A percentile compares a stretch with the other conserved stretches of the same genome.
These are phyloP conservation scores for Epizoanthus fatuus DNA, from an alignment of 92 coral and sea anemone genomes.

Conservation along the genomic window DNA sequence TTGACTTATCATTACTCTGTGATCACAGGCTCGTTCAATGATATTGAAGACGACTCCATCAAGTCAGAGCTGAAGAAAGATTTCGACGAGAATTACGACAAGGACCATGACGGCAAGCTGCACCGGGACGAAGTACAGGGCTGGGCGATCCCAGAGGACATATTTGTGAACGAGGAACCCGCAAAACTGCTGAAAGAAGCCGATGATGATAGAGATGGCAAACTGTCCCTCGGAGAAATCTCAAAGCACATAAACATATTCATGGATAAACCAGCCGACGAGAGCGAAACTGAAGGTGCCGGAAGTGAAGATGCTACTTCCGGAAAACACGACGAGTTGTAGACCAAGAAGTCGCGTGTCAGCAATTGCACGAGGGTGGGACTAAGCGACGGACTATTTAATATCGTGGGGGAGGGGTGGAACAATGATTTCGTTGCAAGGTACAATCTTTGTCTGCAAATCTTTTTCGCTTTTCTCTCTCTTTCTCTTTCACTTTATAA, in stretches of 20 bases:
- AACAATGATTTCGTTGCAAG: too few relatives aligned
- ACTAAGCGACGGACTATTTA: too few relatives aligned
- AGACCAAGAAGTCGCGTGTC: background rate
- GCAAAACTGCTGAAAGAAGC: slow-evolving; percentile 87
- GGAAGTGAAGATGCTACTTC: slow-evolving; percentile 1
- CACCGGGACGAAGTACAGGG: slow-evolving; percentile 71
- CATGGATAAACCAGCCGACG: slow-evolving; percentile 71
- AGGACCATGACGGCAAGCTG: slow-evolving; percentile 82
- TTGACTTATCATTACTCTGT: background rate
- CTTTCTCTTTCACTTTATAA: too few relatives aligned
- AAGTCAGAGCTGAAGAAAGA: slow-evolving; percentile 89
- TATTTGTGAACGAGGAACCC: slow-evolving; percentile 85
- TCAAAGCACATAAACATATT: slow-evolving; percentile 79
- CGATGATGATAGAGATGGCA: slow-evolving; percentile 89
- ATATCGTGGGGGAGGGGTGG: too few relatives aligned
- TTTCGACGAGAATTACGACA: slow-evolving; percentile 79
- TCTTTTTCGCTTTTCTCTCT: too few relatives aligned
- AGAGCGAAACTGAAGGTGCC: slow-evolving; percentile 21
- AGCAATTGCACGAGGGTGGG: background rate
- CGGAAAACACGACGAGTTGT: slow-evolving; percentile 45
- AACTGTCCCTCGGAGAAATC: slow-evolving; percentile 85
- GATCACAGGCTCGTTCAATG: slow-evolving; percentile 77
- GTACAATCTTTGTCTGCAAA: too few relatives aligned
- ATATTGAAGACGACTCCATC: slow-evolving; percentile 78
- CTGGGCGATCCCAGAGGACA: slow-evolving; percentile 94